phyloP scores from a whole-genome alignment of 92 coral and sea anemone genomes.

The Porites rus region DNA sequence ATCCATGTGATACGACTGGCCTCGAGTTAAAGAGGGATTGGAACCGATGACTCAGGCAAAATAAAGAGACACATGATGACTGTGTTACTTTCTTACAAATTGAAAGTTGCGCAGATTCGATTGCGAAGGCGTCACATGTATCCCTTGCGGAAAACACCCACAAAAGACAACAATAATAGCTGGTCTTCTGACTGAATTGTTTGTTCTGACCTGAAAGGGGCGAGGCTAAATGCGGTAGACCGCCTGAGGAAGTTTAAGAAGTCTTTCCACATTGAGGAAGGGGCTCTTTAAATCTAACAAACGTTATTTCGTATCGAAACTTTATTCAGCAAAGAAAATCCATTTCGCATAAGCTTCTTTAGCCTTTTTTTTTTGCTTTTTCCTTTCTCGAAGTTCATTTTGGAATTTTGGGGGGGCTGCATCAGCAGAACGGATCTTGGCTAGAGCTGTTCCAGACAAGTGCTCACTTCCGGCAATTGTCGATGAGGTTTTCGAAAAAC shows the following conservation, averaged over 20 bases:
- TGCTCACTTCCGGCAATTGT: slow-evolving; percentile 43
- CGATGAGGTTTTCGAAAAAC: slow-evolving; percentile 6
- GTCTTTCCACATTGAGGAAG: background rate
- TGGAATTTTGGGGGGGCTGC: no score
- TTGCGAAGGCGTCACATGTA: background rate
- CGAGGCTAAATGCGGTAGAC: no score
- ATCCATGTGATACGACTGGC: background rate
- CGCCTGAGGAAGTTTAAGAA: no score
- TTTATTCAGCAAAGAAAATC: background rate
- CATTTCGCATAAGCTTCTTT: background rate
- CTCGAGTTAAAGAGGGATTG: background rate
- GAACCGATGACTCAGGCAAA: background rate
- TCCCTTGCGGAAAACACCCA: background rate
- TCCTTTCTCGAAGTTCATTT: background rate
- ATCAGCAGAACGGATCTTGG: background rate
- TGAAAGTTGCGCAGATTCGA: background rate
- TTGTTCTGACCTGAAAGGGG: background rate
- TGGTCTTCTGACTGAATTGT: background rate
- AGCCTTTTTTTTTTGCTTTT: background rate
- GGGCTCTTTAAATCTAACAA: background rate
- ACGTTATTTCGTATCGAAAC: background rate
- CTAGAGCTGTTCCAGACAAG: background rate
- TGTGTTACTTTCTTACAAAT: background rate
- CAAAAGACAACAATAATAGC: background rate
- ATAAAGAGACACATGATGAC: background rate